Evolutionary conservation across 2,888 invertebrate genomes (phyloP), one percentile per base, ranked within the genome.

Genomic region (Chirona hameri): DNA sequence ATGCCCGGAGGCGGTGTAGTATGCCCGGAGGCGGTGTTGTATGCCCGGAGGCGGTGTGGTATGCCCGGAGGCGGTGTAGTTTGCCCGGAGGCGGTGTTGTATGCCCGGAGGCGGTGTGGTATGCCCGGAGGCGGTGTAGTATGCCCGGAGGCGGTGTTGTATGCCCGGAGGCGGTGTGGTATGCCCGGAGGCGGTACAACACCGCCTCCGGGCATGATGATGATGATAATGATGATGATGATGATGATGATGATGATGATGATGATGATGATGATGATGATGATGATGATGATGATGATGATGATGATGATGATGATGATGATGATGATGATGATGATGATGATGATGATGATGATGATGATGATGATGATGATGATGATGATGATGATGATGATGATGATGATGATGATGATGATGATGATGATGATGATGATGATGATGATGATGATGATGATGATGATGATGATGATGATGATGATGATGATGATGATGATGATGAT

Each of bases 221-320:
- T 65, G 65, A 65, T 65, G 65, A 65, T 65, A n/a, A 65, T 65
- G 65, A 65, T 65, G 65, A 65, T 65, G 65, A 65, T 65, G 65
- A 65, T 65, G 65, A 65, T 65, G 65, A 65, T 65, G 65, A 65
- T 65, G 65, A 65, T 65, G 65, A 65, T 65, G 65, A 65, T 65
- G 65, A 65, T 65, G 65, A 65, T 65, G 65, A 65, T 65, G 65
- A 65, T 65, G 65, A 65, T 65, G 65, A 65, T 65, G 65, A 65
- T 65, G 65, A 65, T 65, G 65, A 65, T 65, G 65, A 65, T 65
- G 65, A 65, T 65, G 65, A n/a, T 65, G 65, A 65, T 65, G 65
- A 65, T 65, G 65, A 65, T 65, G 65, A 65, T 65, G 65, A 65
- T 65, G 65, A 65, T n/a, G 21, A 65, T n/a, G 65, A 65, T n/a